Conservation (phyloP, 2,113 vertebrate genomes). For the Vulpes lagopus region DNA sequence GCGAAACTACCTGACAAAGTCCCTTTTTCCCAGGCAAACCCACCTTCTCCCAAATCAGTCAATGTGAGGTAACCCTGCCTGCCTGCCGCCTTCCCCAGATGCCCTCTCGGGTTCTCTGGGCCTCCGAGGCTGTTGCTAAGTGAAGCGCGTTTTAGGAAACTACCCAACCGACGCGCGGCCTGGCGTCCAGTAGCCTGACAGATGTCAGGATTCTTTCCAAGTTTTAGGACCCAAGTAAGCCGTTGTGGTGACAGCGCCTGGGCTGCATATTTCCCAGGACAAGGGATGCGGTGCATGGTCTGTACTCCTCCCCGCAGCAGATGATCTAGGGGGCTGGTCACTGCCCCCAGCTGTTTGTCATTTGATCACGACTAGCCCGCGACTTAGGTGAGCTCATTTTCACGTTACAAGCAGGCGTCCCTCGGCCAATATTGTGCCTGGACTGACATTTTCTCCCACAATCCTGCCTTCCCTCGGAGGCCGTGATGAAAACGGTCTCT, state of each 20-base stretch:
- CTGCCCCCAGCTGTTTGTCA: conserved; percentile 17
- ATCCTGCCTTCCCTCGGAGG: background rate
- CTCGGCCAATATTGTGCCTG: background rate
- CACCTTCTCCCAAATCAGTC: background rate
- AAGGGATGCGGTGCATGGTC: background rate
- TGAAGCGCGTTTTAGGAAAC: conserved; percentile 77
- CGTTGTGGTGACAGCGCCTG: conserved; percentile 67
- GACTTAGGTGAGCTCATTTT: conserved; percentile 29
- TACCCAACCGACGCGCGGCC: conserved; percentile 73
- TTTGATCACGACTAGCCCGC: conserved; percentile 8
- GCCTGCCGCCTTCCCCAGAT: background rate
- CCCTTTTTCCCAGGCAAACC: conserved; percentile 46
- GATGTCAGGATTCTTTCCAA: conserved; percentile 79
- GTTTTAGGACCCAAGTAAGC: conserved; percentile 72
- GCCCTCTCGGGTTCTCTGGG: conserved; percentile 40
- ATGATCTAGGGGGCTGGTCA: background rate
- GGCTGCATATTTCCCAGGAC: conserved; percentile 50
- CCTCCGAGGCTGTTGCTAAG: conserved; percentile 77
- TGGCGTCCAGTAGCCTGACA: conserved; percentile 79
- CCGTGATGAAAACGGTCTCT: background rate
- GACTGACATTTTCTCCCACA: background rate
- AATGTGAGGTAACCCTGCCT: background rate
- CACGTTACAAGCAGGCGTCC: background rate
- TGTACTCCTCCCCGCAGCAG: background rate
- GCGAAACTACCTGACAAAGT: conserved; percentile 29